phyloP scores from a whole-genome alignment of 2,113 vertebrate genomes.

The Lucifuga dentata region DNA sequence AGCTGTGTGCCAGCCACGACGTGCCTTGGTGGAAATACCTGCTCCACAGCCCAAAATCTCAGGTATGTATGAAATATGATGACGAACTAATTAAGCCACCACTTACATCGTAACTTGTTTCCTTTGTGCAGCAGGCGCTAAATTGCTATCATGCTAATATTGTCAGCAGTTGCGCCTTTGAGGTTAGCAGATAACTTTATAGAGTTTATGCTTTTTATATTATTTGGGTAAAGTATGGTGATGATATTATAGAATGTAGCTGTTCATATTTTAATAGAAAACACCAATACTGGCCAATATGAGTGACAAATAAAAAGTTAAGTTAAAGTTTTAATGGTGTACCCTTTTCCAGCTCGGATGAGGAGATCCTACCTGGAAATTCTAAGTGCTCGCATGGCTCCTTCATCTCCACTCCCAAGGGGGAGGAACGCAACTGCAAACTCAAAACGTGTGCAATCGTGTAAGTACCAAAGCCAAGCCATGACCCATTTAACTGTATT shows the following conservation, averaged over 20 bases:
- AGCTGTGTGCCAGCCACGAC: constrained; percentile 67
- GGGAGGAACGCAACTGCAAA: constrained; percentile 1
- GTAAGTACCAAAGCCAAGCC: constrained; percentile 50
- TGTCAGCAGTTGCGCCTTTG: background rate
- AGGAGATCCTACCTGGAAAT: constrained; percentile 80
- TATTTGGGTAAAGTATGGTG: no score
- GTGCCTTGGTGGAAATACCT: constrained; percentile 79
- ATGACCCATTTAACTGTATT: background rate
- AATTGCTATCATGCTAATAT: constrained; percentile 36
- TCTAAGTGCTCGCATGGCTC: constrained; percentile 56
- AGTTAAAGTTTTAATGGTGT: no score
- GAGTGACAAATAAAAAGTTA: no score
- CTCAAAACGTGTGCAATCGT: constrained; percentile 26
- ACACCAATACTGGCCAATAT: no score
- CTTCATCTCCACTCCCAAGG: constrained; percentile 42
- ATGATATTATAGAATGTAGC: no score
- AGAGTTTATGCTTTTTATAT: no score
- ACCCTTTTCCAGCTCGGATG: constrained; percentile 58
- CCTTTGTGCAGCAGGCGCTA: constrained; percentile 7
- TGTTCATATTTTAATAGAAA: no score
- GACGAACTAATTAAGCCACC: background rate
- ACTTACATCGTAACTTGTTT: background rate
- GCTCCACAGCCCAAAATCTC: constrained; percentile 80
- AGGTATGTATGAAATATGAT: constrained; percentile 50
- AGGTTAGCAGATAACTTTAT: background rate